Evolutionary conservation across 2,888 invertebrate genomes (phyloP).

Genomic region (Tethea ocularis): DNA sequence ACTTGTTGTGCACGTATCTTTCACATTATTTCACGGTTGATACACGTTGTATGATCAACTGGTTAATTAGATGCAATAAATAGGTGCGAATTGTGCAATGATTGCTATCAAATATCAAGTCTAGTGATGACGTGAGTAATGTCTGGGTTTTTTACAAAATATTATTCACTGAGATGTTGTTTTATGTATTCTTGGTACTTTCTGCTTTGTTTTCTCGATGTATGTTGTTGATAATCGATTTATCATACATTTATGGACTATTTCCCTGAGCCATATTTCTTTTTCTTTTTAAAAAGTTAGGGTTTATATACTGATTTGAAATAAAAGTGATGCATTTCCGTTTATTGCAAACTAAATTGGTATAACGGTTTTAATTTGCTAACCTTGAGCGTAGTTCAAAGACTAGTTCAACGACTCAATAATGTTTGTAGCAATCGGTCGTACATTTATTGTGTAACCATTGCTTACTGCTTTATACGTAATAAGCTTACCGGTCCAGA

Average conservation of each 20-base stretch:
- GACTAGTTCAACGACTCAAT: constrained; percentile 6
- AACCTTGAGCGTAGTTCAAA: constrained; percentile 5
- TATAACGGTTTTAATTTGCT: background rate
- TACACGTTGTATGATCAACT: background rate
- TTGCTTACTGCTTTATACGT: background rate
- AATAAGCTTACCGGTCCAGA: constrained; percentile 1
- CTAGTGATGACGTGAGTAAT: background rate
- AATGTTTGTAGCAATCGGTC: constrained; percentile 1
- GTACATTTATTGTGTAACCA: background rate
- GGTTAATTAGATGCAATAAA: background rate
- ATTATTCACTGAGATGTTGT: too few relatives aligned
- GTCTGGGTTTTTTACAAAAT: too few relatives aligned
- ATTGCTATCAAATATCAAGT: background rate
- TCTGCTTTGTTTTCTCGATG: too few relatives aligned
- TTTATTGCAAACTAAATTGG: background rate
- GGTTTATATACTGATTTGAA: too few relatives aligned
- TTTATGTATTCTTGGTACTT: too few relatives aligned
- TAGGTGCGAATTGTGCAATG: background rate
- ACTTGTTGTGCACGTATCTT: background rate
- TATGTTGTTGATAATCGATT: too few relatives aligned
- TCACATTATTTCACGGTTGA: background rate
- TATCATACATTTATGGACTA: too few relatives aligned
- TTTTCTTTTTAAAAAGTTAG: too few relatives aligned
- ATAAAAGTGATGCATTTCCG: too few relatives aligned
- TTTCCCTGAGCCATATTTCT: too few relatives aligned